Evolutionary conservation across 2,113 vertebrate genomes (phyloP), one percentile per base, ranked within the genome.

Genomic region (Glaucomys volans): DNA sequence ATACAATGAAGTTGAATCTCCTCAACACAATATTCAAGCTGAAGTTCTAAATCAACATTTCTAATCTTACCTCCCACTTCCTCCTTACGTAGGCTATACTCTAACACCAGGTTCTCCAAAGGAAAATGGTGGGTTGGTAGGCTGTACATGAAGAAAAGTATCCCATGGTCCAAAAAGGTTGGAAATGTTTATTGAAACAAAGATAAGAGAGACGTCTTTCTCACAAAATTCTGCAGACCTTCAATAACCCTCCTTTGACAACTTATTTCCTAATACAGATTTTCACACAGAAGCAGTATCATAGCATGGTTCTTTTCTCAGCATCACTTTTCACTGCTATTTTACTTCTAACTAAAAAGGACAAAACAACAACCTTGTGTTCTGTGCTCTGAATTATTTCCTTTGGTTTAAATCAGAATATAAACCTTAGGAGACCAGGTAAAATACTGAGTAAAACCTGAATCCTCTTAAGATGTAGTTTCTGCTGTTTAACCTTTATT

Each of bases 341-440:
- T 71, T 96, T 91, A 5, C 87, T 95, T 82, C 91, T 85, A 93
- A 95, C 93, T 71, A 81, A 95, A 77, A 88, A 10, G 22, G 35
- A 77, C 4, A 96, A 24, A 94, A 82, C 20, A 81, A 90, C 26
- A 80, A 44, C 14, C 8, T 85, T 74, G 32, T 82, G 69, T 40
- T 62, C 28, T 40, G 86, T 17, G 28, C 8, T 74, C 37, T 52
- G 20, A 75, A 52, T 76, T 7, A 5, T 76, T 90, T 94, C 79
- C 42, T 69, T 97, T 93, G 83, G 75, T 62, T 95, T 92, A 91
- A 89, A 57, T 91, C 12, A 30, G 4, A 87, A 93, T 47, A 87
- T 71, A 96, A 87, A 76, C 35, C 4, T 93, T 83, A 54, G 93
- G 64, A 95, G 50, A 90, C 14, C 59, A 81, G 80, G 37, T 89